Evolutionary conservation across 2,113 vertebrate genomes (phyloP).

Genomic region (Peucedramus taeniatus): DNA sequence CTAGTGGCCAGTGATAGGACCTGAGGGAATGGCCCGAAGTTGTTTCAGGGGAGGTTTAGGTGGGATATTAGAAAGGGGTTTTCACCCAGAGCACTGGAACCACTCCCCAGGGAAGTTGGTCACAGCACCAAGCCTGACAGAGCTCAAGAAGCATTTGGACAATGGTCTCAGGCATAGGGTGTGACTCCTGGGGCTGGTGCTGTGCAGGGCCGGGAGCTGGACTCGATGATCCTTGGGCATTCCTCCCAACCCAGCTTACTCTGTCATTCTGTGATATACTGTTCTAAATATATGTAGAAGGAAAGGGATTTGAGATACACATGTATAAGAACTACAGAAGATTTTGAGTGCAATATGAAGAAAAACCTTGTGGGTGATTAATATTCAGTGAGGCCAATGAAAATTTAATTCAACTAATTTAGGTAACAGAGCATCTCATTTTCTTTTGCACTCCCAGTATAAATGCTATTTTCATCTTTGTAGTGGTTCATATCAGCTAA

Average conservation of each 20-base stretch:
- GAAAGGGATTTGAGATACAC: neutral
- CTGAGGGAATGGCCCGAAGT: neutral
- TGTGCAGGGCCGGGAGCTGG: neutral
- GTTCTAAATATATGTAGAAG: neutral
- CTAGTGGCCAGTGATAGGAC: neutral
- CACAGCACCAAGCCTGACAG: neutral
- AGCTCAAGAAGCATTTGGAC: fast-evolving
- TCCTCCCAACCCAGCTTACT: neutral
- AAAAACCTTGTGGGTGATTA: neutral
- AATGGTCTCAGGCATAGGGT: neutral
- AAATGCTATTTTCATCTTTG: slow-evolving; percentile 8
- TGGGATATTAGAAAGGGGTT: neutral
- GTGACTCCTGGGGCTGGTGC: neutral
- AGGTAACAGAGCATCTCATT: neutral
- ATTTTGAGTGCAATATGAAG: neutral
- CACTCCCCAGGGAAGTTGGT: no score
- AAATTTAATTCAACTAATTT: slow-evolving; percentile 32
- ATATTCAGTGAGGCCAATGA: neutral
- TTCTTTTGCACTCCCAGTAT: neutral
- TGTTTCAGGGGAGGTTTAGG: neutral
- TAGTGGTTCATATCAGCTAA: neutral
- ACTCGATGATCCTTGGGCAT: fast-evolving
- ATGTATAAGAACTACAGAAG: neutral
- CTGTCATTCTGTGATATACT: neutral
- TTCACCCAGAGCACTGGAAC: neutral